These are phyloP conservation scores for Leuctra nigra DNA, from an alignment of 2,888 invertebrate genomes.

Conservation along the genomic window DNA sequence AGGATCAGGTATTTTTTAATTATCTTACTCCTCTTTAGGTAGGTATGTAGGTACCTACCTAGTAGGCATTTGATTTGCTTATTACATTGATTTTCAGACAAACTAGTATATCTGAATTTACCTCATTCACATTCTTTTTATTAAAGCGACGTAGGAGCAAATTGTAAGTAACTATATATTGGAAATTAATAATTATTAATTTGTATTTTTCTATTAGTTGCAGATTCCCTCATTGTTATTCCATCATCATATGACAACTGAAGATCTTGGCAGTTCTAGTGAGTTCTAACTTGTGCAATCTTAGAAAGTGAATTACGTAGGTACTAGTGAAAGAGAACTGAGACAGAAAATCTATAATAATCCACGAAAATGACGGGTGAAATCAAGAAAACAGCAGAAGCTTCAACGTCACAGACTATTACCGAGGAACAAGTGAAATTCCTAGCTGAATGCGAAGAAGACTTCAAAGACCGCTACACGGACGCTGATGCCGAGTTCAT, in stretches of 20 bases:
- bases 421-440: slow-evolving; percentile 40
- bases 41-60: too few relatives aligned
- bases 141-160: too few relatives aligned
- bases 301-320: background rate
- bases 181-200: too few relatives aligned
- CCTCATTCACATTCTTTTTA: too few relatives aligned
- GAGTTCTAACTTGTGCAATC: background rate
- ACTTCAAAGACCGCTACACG: slow-evolving; percentile 42
- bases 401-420: slow-evolving; percentile 26
- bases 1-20: too few relatives aligned
- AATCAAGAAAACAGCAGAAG: background rate
- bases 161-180: too few relatives aligned
- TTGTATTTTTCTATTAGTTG: slow-evolving; percentile 41
- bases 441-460: slow-evolving; percentile 39
- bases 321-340: background rate
- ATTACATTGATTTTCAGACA: too few relatives aligned
- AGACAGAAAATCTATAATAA: background rate
- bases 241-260: slow-evolving; percentile 47
- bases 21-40: too few relatives aligned
- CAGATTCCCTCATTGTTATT: slow-evolving; percentile 49
- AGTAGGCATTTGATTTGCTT: too few relatives aligned
- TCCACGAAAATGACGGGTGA: background rate
- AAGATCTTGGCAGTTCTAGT: too few relatives aligned
- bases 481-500: slow-evolving; percentile 40
- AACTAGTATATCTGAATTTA: too few relatives aligned